Conservation (phyloP, 2,113 vertebrate genomes). For the Microcebus lehilahytsara region DNA sequence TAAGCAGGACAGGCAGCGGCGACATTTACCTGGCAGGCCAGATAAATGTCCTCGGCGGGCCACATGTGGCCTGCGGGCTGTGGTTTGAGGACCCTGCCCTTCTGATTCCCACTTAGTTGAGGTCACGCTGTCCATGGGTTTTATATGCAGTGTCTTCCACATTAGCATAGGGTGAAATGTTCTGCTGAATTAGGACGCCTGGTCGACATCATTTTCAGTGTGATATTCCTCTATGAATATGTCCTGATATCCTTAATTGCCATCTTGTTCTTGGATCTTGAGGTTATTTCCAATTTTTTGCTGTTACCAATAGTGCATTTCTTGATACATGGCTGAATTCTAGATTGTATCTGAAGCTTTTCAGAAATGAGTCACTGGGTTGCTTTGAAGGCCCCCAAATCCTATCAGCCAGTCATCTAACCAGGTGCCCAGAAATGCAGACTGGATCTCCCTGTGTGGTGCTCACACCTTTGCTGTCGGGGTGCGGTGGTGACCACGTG, state of each 20-base stretch:
- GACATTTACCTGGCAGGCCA: too few relatives aligned
- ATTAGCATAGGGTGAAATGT: neutral
- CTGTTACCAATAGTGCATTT: neutral
- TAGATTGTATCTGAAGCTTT: neutral
- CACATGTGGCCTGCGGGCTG: too few relatives aligned
- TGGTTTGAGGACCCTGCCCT: neutral
- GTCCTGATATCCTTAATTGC: neutral
- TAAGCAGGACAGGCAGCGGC: too few relatives aligned
- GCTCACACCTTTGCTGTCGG: neutral
- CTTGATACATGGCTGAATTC: neutral
- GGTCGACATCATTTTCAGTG: neutral
- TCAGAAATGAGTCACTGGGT: slow-evolving; percentile 30
- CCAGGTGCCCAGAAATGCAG: neutral
- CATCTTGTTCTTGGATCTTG: neutral
- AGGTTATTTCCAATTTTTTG: neutral
- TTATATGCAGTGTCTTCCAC: neutral
- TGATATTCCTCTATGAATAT: neutral
- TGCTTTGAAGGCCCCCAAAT: neutral
- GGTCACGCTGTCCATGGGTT: neutral
- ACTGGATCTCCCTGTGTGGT: neutral
- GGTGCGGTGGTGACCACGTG: rapidly evolving
- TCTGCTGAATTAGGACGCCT: neutral
- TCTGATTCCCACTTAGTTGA: neutral
- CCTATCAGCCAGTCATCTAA: neutral
- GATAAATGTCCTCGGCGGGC: too few relatives aligned